Evolutionary conservation across 1,140 invertebrate species (phyloP).

Genomic region (Drosophila miranda): DNA sequence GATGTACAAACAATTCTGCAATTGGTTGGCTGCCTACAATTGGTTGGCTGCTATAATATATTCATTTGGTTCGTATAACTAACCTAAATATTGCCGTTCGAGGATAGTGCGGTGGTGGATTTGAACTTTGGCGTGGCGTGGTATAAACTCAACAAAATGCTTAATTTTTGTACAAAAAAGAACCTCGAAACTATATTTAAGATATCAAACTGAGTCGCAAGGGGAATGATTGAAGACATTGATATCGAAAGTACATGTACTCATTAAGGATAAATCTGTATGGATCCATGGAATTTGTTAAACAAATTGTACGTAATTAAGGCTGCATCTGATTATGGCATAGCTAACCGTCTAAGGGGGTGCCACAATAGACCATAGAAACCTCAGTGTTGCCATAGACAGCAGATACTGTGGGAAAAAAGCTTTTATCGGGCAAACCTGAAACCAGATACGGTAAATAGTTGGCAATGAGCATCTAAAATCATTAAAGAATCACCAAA

Average conservation of each 20-base stretch:
- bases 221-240: constrained; percentile 37
- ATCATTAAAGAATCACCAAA: too few species aligned
- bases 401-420: constrained; percentile 98
- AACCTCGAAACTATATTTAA: constrained; percentile 58
- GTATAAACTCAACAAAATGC: constrained; percentile 62
- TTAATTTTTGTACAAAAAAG: constrained; percentile 59
- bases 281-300: constrained; percentile 44
- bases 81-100: constrained; percentile 49
- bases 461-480: not conserved
- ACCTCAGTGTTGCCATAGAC: constrained; percentile 99
- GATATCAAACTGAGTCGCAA: constrained; percentile 37
- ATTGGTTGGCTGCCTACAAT: too few species aligned
- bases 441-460: constrained; percentile 73
- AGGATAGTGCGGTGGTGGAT: constrained; percentile 45
- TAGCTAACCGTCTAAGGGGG: constrained; percentile 94
- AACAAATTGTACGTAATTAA: constrained; percentile 66
- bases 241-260: constrained; percentile 31
- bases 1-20: not conserved
- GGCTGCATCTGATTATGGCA: constrained; percentile 42
- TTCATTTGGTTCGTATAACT: constrained; percentile 70
- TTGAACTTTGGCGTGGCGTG: constrained; percentile 60
- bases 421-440: constrained; percentile 95
- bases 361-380: constrained; percentile 99
- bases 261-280: constrained; percentile 36
- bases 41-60: constrained; percentile 60